Conservation (phyloP, 2,113 vertebrate species). For the Bothrops jararaca region DNA sequence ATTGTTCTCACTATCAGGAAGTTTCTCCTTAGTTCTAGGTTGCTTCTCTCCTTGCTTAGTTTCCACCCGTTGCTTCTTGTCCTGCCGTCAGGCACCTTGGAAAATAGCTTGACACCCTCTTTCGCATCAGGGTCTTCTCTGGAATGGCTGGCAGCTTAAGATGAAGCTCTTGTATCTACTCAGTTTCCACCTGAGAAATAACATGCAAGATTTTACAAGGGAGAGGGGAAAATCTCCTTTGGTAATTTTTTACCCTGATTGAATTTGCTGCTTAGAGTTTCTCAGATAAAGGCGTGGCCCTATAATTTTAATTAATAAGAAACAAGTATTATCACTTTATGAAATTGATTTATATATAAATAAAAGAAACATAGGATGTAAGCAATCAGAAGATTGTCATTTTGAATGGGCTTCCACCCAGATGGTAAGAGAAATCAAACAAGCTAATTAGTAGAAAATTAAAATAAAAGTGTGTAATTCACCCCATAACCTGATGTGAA, state of each 20-base stretch:
- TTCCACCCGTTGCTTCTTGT: too few relatives aligned
- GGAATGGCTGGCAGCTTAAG: background rate
- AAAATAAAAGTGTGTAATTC: background rate
- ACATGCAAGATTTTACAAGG: background rate
- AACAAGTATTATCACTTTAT: too few relatives aligned
- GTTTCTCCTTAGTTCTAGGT: too few relatives aligned
- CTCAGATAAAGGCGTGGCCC: too few relatives aligned
- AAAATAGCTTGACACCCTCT: too few relatives aligned
- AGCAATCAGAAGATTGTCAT: background rate
- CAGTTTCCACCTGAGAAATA: background rate
- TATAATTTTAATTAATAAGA: too few relatives aligned
- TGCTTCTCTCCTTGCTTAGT: too few relatives aligned
- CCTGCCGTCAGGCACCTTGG: too few relatives aligned
- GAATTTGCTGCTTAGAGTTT: too few relatives aligned
- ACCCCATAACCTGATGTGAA: background rate
- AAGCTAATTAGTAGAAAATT: background rate
- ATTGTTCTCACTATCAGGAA: too few relatives aligned
- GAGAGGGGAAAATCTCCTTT: too few relatives aligned
- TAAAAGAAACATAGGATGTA: background rate
- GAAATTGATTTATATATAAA: background rate
- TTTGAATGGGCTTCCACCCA: background rate
- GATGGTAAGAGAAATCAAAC: background rate
- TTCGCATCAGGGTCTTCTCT: background rate
- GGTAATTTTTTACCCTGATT: background rate
- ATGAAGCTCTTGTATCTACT: background rate